Evolutionary conservation across 2,797 vertebrate genomes (phyloP).

Genomic region (Antennarius maculatus): DNA sequence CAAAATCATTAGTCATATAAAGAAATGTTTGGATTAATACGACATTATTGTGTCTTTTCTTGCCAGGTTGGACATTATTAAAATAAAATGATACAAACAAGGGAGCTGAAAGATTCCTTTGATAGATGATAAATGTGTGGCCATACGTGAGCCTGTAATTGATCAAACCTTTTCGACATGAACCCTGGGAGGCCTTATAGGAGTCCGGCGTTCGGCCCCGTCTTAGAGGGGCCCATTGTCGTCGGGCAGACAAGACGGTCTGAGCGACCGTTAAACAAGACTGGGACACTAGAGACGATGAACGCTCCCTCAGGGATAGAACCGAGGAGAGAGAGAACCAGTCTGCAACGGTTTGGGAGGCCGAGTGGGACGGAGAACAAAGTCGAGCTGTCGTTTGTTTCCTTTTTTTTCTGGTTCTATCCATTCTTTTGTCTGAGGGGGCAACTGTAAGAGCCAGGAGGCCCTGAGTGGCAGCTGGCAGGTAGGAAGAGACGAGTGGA

Average conservation of each 20-base stretch:
- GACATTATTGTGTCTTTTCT: too few relatives aligned
- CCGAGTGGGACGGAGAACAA: conserved; percentile 59
- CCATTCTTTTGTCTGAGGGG: conserved; percentile 65
- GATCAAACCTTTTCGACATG: neutral
- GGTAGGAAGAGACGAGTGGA: conserved; percentile 62
- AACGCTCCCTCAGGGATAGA: conserved; percentile 62
- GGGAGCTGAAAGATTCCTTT: too few relatives aligned
- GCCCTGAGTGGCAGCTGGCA: conserved; percentile 78
- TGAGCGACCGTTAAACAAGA: conserved; percentile 65
- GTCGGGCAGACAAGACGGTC: conserved; percentile 39
- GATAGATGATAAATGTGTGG: neutral
- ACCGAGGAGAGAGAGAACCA: conserved; percentile 13
- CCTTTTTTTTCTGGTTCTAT: conserved; percentile 53
- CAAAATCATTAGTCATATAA: too few relatives aligned
- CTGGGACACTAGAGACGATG: conserved; percentile 50
- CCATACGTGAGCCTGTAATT: neutral
- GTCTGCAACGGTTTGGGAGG: conserved; percentile 42
- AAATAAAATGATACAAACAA: too few relatives aligned
- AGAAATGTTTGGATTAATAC: too few relatives aligned
- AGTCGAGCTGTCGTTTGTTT: conserved; percentile 59
- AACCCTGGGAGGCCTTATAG: neutral
- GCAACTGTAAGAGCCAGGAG: conserved; percentile 66
- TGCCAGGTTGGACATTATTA: too few relatives aligned
- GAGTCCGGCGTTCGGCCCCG: neutral
- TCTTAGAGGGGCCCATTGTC: conserved; percentile 27